phyloP scores from a whole-genome alignment of 2,888 invertebrate genomes.

The Drepanosiphum platanoidis region DNA sequence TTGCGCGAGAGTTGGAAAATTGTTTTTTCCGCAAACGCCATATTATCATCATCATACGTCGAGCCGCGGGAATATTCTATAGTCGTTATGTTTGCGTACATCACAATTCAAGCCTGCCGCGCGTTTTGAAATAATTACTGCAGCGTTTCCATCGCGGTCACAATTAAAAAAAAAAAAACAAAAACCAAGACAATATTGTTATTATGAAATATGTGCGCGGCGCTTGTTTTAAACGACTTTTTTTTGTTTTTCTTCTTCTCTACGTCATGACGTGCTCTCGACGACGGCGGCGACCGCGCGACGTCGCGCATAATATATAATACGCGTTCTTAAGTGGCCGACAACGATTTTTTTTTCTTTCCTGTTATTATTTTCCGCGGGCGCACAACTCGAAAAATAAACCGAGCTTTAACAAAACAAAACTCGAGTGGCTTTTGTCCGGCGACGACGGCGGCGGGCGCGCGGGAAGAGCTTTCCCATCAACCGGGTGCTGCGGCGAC shows the following conservation, averaged over 20 bases:
- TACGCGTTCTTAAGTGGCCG: conserved; percentile 38
- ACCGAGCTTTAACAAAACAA: conserved; percentile 58
- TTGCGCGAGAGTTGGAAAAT: conserved; percentile 11
- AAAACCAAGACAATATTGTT: conserved; percentile 38
- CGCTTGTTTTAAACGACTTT: conserved; percentile 47
- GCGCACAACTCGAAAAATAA: conserved; percentile 48
- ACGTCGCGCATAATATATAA: background rate
- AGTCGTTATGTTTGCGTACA: background rate
- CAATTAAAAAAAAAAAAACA: conserved; percentile 40
- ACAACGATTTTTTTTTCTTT: conserved; percentile 19
- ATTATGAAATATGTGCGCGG: conserved; percentile 4
- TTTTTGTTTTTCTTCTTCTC: background rate
- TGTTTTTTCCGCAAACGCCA: background rate
- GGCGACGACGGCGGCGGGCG: background rate
- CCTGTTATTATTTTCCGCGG: conserved; percentile 40
- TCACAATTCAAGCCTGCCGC: background rate
- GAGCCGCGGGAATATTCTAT: background rate
- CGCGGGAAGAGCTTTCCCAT: conserved; percentile 29
- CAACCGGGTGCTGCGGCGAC: background rate
- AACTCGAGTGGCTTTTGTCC: conserved; percentile 57
- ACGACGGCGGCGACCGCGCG: background rate
- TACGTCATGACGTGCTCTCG: conserved; percentile 12
- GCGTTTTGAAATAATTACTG: conserved; percentile 30
- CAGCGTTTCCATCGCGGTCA: background rate
- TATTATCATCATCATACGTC: too few relatives aligned